Base-by-base conservation (phyloP, 1,140 invertebrate genomes). In the Monochamus saltuarius region DNA sequence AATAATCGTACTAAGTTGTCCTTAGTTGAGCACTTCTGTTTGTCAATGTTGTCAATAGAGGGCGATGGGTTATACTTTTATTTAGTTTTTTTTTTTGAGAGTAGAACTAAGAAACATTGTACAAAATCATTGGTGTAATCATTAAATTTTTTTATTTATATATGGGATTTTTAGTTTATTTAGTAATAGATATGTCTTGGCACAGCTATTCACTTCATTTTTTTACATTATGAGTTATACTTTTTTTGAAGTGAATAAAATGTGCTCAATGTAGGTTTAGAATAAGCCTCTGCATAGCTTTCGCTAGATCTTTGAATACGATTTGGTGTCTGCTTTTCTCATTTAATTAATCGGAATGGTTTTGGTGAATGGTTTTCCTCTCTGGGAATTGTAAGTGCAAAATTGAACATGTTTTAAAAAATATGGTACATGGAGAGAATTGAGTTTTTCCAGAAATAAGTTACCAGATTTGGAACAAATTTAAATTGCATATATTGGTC, bases 281-380 rank as follows among this genome's bases (percentile, higher is more conserved):
- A 62, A 64, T 72, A 72, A 72, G 70, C 70, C 68, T 72, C 51
- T 68, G 67, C 66, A 68, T 59, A 64, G 73, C 73, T 75, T 75
- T 72, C 72, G 73, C 73, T 75, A 75, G 73, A 74, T 71, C 66
- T 65, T 62, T 70, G 64, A 65, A 67, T 67, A 53, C 56, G 69
- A 64, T 67, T 66, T 62, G 67, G 70, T 72, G 70, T 58, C 49
- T 65, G 59, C 46, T 62, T 66, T 54, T 47, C 54, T 43, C 35
- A 45, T 62, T 56, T 36, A 37, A 19, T 54, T 43, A 52, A 14
- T 56, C 22, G 53, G 54, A 53, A 47, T 62, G 64, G 56, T 58
- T 55, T 47, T 54, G 59, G 59, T 34, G 46, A 29, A 57, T 45
- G 56, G 54, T 59, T 50, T 57, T 52, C 49, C 38, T 35, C 37